Evolutionary conservation across 2,113 vertebrate genomes (phyloP), one percentile per base, ranked within the genome.

Genomic region (Rhodinocichla rosea): DNA sequence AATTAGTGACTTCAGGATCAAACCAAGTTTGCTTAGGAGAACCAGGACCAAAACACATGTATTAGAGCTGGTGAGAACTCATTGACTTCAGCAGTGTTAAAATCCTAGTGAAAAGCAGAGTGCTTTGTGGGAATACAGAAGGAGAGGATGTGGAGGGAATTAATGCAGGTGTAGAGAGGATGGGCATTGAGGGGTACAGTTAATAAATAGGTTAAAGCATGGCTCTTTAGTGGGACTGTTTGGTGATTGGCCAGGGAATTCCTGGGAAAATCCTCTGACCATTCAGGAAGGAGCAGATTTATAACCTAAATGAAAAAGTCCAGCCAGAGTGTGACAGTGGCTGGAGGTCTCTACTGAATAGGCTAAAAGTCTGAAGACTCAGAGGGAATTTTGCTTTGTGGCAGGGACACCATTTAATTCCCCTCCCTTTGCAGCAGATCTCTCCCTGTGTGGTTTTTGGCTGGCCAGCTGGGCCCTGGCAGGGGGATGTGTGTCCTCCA

Each of bases 21-120:
- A 73, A 69, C 28, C 7, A 13, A 10, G 10, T 79, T 83, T 85
- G 6, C 28, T 57, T 37, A n/a, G 62, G 52, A 75, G 18, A 82
- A 9, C 16, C 22, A 11, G 55, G n/a, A 10, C 30, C 1, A 3
- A 75, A 75, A 40, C 10, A 5, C 0, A 0, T 11, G 2, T 40
- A 3, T 76, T 42, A 23, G 62, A 70, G 13, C 32, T 60, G 27
- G 15, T 33, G 78, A 64, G 42, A 68, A 35, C 13, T 56, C 11
- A 0, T 13, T 87, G 64, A 19, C 21, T 93, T 71, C 30, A 42
- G 75, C 53, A 56, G 3, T 20, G 20, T 63, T 30, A 59, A 84
- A 79, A 30, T 45, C 32, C 39, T 6, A 5, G 16, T 45, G 74
- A n/a, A 37, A 82, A 84, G 40, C 32, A 44, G 16, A 8, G 32